These are phyloP conservation scores for Dolichomitus sp. DNA, from an alignment of 2,888 invertebrate species.

Conservation along the genomic window DNA sequence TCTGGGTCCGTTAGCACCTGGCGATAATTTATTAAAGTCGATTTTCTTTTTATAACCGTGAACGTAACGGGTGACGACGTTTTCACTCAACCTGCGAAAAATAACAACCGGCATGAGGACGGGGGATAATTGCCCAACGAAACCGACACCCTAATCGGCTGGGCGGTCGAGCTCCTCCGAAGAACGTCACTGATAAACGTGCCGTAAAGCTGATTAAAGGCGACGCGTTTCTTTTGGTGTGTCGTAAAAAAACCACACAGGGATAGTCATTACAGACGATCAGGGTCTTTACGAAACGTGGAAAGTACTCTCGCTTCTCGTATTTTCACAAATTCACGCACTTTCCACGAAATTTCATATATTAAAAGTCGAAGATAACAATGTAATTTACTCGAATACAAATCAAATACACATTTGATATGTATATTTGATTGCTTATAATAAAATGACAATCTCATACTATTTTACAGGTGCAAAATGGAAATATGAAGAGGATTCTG, in stretches of 20 bases:
- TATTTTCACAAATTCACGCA: conserved; percentile 10
- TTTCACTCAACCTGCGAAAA: conserved; percentile 21
- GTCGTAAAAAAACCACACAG: conserved; percentile 33
- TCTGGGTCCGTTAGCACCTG: neutral
- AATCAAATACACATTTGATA: no score
- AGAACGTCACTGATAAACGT: conserved; percentile 12
- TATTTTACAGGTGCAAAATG: no score
- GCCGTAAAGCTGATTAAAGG: conserved; percentile 28
- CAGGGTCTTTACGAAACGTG: conserved; percentile 31
- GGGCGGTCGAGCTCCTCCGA: neutral
- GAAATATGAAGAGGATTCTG: no score
- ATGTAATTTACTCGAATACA: no score
- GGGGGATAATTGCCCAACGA: conserved; percentile 36
- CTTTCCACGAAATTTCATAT: conserved; percentile 46
- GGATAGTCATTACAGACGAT: conserved; percentile 42
- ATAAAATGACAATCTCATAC: no score
- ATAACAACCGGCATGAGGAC: neutral
- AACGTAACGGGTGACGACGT: conserved; percentile 5
- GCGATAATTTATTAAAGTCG: conserved; percentile 27
- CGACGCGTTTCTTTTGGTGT: conserved; percentile 22
- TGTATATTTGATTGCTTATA: no score
- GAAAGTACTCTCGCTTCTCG: conserved; percentile 10
- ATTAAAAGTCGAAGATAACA: no score
- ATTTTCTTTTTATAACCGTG: conserved; percentile 3
- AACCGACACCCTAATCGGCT: conserved; percentile 42